Evolutionary conservation across 2,797 vertebrate species (phyloP).

Genomic region (Emydoidea blandingii): DNA sequence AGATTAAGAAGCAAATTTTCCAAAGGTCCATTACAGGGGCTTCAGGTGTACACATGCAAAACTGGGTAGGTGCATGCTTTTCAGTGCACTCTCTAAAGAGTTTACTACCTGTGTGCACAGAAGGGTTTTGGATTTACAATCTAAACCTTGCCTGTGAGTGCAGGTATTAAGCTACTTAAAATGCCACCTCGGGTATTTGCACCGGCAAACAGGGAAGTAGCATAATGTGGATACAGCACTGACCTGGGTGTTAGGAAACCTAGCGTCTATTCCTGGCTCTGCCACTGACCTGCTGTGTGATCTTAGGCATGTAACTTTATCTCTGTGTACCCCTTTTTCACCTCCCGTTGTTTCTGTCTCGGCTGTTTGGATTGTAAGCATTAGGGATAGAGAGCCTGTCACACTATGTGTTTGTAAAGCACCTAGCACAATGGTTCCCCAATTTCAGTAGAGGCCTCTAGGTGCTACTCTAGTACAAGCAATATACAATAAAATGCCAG

Average conservation of each 20-base stretch:
- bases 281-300: not conserved
- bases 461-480: not conserved
- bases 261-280: not conserved
- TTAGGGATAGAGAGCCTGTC: not conserved
- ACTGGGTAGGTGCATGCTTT: not conserved
- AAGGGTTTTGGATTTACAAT: not conserved
- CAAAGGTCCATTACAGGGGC: rapidly evolving
- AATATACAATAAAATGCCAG: not conserved
- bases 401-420: not conserved
- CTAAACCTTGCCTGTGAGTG: not conserved
- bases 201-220: not conserved
- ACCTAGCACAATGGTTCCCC: not conserved
- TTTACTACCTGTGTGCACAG: not conserved
- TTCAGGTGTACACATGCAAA: not conserved
- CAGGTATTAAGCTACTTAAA: not conserved
- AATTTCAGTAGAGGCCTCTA: not conserved
- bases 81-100: not conserved
- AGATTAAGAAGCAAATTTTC: not conserved
- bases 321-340: not conserved
- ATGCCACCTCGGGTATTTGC: not conserved
- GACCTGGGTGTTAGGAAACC: not conserved
- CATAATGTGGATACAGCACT: not conserved
- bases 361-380: not conserved
- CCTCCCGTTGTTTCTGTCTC: not conserved
- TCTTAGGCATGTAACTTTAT: not conserved